These are phyloP conservation scores for Serrognathus titanus DNA, from an alignment of 2,888 invertebrate species.

Conservation along the genomic window DNA sequence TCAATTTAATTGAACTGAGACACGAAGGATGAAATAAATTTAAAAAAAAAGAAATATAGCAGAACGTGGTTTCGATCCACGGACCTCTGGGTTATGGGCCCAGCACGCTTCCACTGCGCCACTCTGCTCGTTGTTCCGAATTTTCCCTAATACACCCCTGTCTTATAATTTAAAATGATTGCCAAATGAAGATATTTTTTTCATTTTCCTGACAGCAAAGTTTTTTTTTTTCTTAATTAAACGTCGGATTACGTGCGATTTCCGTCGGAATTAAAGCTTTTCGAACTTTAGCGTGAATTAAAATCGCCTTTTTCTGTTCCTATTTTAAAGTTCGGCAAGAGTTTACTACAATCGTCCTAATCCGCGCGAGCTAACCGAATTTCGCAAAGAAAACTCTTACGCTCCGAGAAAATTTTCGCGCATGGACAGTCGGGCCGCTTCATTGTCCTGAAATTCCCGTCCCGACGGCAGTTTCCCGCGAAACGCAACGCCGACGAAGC, in stretches of 20 bases:
- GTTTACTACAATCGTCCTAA: not conserved
- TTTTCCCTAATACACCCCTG: too few relatives aligned
- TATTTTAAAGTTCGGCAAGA: not conserved
- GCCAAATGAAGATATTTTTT: too few relatives aligned
- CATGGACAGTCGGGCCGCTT: conserved; percentile 16
- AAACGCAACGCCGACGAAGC: conserved; percentile 11
- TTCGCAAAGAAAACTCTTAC: not conserved
- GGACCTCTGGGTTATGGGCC: conserved; percentile 89
- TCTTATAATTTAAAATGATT: too few relatives aligned
- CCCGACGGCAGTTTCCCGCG: conserved; percentile 24
- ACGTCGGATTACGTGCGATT: not conserved
- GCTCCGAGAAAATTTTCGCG: conserved; percentile 12
- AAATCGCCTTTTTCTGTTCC: not conserved
- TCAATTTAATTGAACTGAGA: too few relatives aligned
- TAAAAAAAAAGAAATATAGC: conserved; percentile 47
- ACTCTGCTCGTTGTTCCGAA: conserved; percentile 58
- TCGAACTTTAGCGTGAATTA: not conserved
- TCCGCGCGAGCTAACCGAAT: not conserved
- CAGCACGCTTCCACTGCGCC: conserved; percentile 83
- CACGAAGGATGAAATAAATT: too few relatives aligned
- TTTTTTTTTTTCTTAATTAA: too few relatives aligned
- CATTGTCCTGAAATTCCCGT: conserved; percentile 21
- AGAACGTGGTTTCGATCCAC: conserved; percentile 88
- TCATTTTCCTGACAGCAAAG: too few relatives aligned
- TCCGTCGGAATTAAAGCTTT: not conserved